Base-by-base conservation (phyloP, 1,140 invertebrate genomes). In the Tyrophagus putrescentiae region DNA sequence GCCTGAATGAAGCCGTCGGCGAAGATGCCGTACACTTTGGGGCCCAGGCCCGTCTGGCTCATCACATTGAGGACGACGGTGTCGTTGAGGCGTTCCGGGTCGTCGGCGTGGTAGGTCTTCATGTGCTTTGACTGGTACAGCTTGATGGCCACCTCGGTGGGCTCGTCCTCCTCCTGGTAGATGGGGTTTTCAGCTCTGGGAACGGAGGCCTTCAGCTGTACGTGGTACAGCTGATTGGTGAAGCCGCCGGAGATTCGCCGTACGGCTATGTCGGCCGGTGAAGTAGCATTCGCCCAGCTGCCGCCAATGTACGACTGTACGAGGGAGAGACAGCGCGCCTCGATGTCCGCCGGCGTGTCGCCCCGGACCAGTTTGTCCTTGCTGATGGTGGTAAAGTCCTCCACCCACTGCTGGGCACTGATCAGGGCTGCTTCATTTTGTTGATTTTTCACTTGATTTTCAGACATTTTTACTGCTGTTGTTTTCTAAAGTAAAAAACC, bases 191-290 rank as follows among this genome's bases (percentile, higher is more conserved):
- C n/a, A n/a, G n/a, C n/a, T n/a, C n/a, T n/a, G n/a, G n/a, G n/a
- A n/a, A n/a, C n/a, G n/a, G n/a, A n/a, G n/a, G n/a, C n/a, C n/a
- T n/a, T n/a, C n/a, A n/a, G n/a, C n/a, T n/a, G n/a, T n/a, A n/a
- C n/a, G n/a, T 48, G 31, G 31, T 48, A 48, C 31, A 48, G n/a
- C 31, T 48, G 44, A 48, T 48, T 48, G 31, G 44, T 48, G 6
- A 6, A 48, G 31, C 44, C 44, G 6, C 44, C 44, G 6, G 5
- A 27, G 13, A 48, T 7, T 48, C 44, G 23, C n/a, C 18, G 23
- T 6, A 48, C n/a, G 5, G 7, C 31, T 13, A 48, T 48, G 23
- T 6, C 6, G 6, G 23, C 44, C 6, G 6, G 21, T 6, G 5
- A 27, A n/a, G n/a, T n/a, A 5, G 7, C 6, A 27, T 48, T 6